phyloP scores from a whole-genome alignment of 2,888 invertebrate genomes.

The Brachycybe producta region DNA sequence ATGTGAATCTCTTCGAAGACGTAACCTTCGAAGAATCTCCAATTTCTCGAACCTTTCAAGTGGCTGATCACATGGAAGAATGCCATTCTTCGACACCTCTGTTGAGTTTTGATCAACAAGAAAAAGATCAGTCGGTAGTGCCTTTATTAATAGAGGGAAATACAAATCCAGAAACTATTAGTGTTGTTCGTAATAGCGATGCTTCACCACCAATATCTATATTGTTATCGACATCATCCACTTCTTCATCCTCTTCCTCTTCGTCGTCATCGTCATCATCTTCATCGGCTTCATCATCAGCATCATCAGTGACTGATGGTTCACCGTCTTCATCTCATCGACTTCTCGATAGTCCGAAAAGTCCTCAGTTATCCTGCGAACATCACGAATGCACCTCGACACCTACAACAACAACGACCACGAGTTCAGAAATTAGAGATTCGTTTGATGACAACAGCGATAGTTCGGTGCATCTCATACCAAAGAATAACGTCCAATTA shows the following conservation, averaged over 20 bases:
- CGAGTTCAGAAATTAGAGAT: conserved; percentile 4
- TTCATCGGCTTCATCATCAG: conserved; percentile 2
- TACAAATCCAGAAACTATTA: not conserved
- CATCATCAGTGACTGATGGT: not conserved
- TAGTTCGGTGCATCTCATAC: too few species aligned
- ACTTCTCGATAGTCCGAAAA: not conserved
- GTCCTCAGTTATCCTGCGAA: not conserved
- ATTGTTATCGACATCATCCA: not conserved
- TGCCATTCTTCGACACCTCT: not conserved
- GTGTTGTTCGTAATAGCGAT: not conserved
- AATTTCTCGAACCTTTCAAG: not conserved
- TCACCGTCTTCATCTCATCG: conserved; percentile 14
- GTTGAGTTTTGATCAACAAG: not conserved
- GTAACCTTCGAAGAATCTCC: not conserved
- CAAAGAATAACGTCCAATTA: too few species aligned
- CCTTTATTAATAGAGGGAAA: conserved; percentile 1
- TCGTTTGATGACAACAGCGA: not conserved
- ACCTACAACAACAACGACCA: conserved; percentile 3
- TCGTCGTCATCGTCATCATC: conserved; percentile 7
- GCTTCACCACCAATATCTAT: not conserved
- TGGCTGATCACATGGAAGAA: not conserved
- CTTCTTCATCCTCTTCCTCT: conserved; percentile 5
- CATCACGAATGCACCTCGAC: not conserved
- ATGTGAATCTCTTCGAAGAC: conserved; percentile 7
- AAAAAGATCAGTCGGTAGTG: conserved; percentile 1